These are phyloP conservation scores for Sialis fuliginosa DNA, from an alignment of 2,888 invertebrate species.

Conservation along the genomic window DNA sequence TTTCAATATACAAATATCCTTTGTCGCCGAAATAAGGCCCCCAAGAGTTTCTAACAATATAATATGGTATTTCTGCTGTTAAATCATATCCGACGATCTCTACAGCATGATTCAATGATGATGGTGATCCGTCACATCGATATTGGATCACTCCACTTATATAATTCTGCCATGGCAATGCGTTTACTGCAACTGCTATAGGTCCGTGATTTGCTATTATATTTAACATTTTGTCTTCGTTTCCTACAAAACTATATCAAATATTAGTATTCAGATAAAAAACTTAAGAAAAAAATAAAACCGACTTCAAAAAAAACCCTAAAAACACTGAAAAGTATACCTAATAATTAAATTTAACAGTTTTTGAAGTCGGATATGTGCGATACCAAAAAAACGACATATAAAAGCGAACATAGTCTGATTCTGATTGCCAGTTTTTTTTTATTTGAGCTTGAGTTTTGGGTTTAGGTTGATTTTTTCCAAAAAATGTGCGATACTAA, in stretches of 20 bases:
- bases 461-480: too few species aligned
- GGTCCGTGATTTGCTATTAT: conserved; percentile 55
- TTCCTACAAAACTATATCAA: conserved; percentile 36
- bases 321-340: too few species aligned
- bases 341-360: too few species aligned
- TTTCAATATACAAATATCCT: conserved; percentile 60
- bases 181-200: conserved; percentile 65
- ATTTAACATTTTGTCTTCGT: conserved; percentile 42
- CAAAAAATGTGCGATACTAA: too few species aligned
- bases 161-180: conserved; percentile 72
- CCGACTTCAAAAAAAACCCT: too few species aligned
- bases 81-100: conserved; percentile 70
- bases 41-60: conserved; percentile 77
- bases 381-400: too few species aligned
- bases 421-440: too few species aligned
- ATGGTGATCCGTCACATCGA: conserved; percentile 46
- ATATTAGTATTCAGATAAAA: background rate
- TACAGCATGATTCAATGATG: conserved; percentile 62
- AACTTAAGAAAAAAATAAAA: too few species aligned
- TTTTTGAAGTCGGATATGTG: too few species aligned
- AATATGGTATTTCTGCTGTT: conserved; percentile 52
- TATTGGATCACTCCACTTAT: conserved; percentile 68
- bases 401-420: too few species aligned
- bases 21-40: conserved; percentile 54
- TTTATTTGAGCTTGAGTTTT: too few species aligned